Base-by-base conservation (phyloP, 2,888 invertebrate species). In the Auanema freiburgensis region DNA sequence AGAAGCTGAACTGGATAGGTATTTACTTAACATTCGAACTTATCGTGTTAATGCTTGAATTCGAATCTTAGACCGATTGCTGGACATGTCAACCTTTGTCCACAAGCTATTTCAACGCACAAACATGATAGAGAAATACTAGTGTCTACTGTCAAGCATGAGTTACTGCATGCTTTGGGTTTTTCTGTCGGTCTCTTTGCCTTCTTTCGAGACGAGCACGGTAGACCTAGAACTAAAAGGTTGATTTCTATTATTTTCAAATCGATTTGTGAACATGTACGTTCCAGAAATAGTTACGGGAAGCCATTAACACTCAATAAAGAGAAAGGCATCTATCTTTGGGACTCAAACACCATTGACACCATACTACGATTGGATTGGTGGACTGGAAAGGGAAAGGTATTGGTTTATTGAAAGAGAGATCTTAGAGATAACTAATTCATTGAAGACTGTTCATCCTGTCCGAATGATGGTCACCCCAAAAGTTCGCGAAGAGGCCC, bases 21-120 rank as follows among this genome's bases (percentile, higher is more conserved):
- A 25, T 33, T 33, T 33, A 33, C 33, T 33, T 33, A 33, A 33
- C 33, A 33, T 33, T 33, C 8, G 33, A 52, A 57, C 23, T 18
- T 59, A 21, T 59, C 3, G 25, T 43, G 59, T 21, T 52, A 33
- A 33, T 33, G 33, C 33, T 33, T 33, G 4, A 33, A 33, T 33
- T 33, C 4, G 33, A 10, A 2, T 44, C 77, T 54, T 41, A 78
- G 79, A 23, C 98, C 98, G 0, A 93, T 98, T 63, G 97, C 97
- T 0, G 98, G 98, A 0, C 96, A 98, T 86, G 95, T 97, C 0
- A 98, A 98, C 87, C 89, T 98, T 76, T 98, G 98, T 79, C 98
- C 98, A 0, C 89, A 91, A 21, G 92, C 92, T 79, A 90, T 98
- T 71, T 93, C 92, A 66, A 92, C 92, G 18, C 92, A 92, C 80